These are phyloP conservation scores for Nyctibius bracteatus DNA, from an alignment of 2,113 vertebrate species.

Conservation along the genomic window DNA sequence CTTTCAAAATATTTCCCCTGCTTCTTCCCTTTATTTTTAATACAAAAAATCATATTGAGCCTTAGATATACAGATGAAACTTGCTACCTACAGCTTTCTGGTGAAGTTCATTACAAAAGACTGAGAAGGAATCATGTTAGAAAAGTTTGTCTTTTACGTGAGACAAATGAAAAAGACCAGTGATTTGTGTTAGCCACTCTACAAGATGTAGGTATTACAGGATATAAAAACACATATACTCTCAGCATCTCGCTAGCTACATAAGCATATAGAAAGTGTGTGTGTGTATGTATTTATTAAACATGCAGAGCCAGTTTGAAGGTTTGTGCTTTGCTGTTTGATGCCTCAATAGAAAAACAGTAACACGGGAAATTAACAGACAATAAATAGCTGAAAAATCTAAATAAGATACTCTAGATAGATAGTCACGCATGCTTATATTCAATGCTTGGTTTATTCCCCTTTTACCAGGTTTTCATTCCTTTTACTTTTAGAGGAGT, in stretches of 20 bases:
- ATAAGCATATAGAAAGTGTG: not conserved
- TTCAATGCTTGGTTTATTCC: slow-evolving; percentile 31
- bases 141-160: slow-evolving; percentile 76
- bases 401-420: slow-evolving; percentile 63
- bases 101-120: slow-evolving; percentile 72
- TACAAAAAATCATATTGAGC: slow-evolving; percentile 68
- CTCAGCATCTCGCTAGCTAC: not conserved
- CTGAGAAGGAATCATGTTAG: slow-evolving; percentile 44
- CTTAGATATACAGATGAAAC: slow-evolving; percentile 65
- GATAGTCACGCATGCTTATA: slow-evolving; percentile 48
- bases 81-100: slow-evolving; percentile 53
- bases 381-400: slow-evolving; percentile 67
- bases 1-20: slow-evolving; percentile 90
- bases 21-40: slow-evolving; percentile 81
- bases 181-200: slow-evolving; percentile 45
- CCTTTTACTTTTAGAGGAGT: slow-evolving; percentile 44
- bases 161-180: slow-evolving; percentile 59
- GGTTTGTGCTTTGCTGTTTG: slow-evolving; percentile 65
- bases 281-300: not conserved
- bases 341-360: slow-evolving; percentile 55
- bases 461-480: slow-evolving; percentile 44
- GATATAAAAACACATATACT: not conserved
- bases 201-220: slow-evolving; percentile 51
- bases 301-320: slow-evolving; percentile 21
- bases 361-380: slow-evolving; percentile 48